Percentiles rank a stretch among this genome's conserved stretches.
Conservation (phyloP, 2,888 invertebrate species). For the Stratiomys singularior region DNA sequence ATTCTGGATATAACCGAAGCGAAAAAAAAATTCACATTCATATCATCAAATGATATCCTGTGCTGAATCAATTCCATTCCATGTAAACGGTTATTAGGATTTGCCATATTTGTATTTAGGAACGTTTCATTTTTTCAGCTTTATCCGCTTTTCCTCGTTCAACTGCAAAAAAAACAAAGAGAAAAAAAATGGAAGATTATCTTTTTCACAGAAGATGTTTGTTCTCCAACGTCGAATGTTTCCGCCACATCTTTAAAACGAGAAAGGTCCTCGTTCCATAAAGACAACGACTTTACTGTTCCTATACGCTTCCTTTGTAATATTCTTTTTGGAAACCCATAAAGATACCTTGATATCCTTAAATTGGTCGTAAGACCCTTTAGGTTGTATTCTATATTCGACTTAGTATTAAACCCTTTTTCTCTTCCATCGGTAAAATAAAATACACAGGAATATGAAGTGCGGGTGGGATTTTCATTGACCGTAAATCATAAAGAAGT, state of each 20-base stretch:
- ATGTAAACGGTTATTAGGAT: too few relatives aligned
- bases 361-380: conserved; percentile 41
- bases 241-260: background rate
- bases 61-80: too few relatives aligned
- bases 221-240: background rate
- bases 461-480: background rate
- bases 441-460: background rate
- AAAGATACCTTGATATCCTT: conserved; percentile 44
- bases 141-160: too few relatives aligned
- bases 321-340: conserved; percentile 30
- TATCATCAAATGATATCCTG: too few relatives aligned
- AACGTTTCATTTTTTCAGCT: too few relatives aligned
- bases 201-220: conserved; percentile 27
- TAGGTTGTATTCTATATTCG: conserved; percentile 13
- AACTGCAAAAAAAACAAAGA: too few relatives aligned
- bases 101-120: too few relatives aligned
- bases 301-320: conserved; percentile 9
- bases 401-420: conserved; percentile 19
- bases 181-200: too few relatives aligned
- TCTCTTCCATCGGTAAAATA: background rate
- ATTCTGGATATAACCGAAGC: too few relatives aligned
- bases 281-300: conserved; percentile 31
- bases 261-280: conserved; percentile 3
- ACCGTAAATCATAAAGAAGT: too few relatives aligned
- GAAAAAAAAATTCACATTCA: too few relatives aligned